phyloP scores from a whole-genome alignment of 1,140 invertebrate species.

The Pteromalus puparum region DNA sequence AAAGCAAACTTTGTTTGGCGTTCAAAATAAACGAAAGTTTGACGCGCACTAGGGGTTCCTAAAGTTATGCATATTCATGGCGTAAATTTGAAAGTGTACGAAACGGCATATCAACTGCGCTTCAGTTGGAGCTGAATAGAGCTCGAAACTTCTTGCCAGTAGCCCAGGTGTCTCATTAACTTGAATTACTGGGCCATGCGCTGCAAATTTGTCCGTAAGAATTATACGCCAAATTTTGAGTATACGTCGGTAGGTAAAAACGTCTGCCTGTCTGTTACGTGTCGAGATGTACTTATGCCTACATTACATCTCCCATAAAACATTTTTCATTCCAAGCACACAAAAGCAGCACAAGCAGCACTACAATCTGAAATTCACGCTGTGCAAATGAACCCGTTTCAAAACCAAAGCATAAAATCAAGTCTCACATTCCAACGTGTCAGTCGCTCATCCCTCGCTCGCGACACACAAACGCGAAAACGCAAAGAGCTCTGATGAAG shows the following conservation, averaged over 20 bases:
- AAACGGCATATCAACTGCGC: not conserved
- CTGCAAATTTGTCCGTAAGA: not conserved
- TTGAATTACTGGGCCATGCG: constrained; percentile 9
- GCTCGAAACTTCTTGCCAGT: constrained; percentile 3
- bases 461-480: not conserved
- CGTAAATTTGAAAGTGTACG: not conserved
- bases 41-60: not conserved
- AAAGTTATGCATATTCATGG: constrained; percentile 21
- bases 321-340: no score
- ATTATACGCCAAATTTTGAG: not conserved
- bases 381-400: not conserved
- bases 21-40: not conserved
- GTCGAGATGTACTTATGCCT: no score
- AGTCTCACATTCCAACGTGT: not conserved
- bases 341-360: no score
- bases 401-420: not conserved
- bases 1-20: no score
- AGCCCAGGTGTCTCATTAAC: constrained; percentile 16
- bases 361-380: not conserved
- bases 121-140: not conserved
- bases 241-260: not conserved
- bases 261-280: no score
- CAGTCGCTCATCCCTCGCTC: no score
- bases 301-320: no score
- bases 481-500: not conserved